These are phyloP conservation scores for Melanaphis sacchari DNA, from an alignment of 1,140 invertebrate species.

Conservation along the genomic window DNA sequence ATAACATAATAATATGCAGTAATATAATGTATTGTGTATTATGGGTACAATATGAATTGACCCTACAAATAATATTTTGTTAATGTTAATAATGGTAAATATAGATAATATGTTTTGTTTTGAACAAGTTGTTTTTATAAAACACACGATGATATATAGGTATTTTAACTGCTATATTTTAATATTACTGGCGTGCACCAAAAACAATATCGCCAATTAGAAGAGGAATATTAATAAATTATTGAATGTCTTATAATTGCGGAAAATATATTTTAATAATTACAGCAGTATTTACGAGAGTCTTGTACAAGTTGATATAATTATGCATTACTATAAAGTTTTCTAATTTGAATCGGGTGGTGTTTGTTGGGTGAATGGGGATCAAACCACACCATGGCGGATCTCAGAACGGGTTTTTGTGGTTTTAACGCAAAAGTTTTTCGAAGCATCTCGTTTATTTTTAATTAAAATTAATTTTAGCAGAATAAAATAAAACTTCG, in stretches of 20 bases:
- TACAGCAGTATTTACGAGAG: not conserved
- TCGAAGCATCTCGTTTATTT: not conserved
- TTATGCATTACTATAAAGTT: not conserved
- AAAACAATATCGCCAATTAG: not conserved
- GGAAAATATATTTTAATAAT: not conserved
- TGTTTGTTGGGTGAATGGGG: not conserved
- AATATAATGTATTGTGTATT: too few species aligned
- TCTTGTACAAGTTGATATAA: not conserved
- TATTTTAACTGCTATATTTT: not conserved
- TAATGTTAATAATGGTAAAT: not conserved
- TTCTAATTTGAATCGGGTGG: not conserved
- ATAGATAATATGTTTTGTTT: not conserved
- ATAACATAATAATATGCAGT: too few species aligned
- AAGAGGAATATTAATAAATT: not conserved
- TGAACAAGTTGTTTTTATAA: not conserved
- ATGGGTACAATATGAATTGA: too few species aligned
- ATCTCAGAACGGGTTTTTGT: not conserved
- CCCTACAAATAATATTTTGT: not conserved
- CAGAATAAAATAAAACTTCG: not conserved
- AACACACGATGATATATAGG: not conserved
- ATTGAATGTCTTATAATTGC: not conserved
- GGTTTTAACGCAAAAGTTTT: not conserved
- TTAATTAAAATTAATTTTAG: constrained; percentile 3
- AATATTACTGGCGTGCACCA: not conserved
- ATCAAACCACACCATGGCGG: not conserved